Conservation (phyloP, 1,140 invertebrate species). For the Neotoxoptera formosana region DNA sequence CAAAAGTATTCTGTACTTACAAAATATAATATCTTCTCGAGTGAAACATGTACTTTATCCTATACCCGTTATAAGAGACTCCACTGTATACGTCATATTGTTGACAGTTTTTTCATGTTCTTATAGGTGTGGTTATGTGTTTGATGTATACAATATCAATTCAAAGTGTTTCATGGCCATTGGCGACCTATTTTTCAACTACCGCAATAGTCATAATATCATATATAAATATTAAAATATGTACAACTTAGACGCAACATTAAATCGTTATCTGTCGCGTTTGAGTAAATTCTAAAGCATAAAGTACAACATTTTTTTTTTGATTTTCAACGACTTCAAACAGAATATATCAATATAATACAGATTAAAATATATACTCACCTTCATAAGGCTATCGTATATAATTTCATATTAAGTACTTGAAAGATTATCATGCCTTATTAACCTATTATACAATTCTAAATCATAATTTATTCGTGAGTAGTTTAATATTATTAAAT, state of each 20-base stretch:
- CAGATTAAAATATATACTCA: neutral
- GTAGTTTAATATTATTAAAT: neutral
- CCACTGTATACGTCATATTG: neutral
- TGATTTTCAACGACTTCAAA: neutral
- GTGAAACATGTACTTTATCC: neutral
- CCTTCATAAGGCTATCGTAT: neutral
- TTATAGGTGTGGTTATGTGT: neutral
- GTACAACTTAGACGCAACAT: neutral
- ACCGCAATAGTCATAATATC: neutral
- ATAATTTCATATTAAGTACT: no score
- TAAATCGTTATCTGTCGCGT: neutral
- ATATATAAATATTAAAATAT: neutral
- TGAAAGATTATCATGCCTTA: neutral
- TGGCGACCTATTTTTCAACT: neutral
- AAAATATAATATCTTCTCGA: constrained; percentile 41
- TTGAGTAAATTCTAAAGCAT: neutral
- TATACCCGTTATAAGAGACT: neutral
- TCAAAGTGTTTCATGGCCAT: neutral
- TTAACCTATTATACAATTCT: no score
- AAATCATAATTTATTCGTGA: neutral
- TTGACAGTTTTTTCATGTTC: neutral
- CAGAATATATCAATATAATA: neutral
- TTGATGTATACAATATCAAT: neutral
- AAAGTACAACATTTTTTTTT: neutral
- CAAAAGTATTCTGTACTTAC: constrained; percentile 11